Percentiles rank a stretch among this genome's conserved stretches.
These are phyloP conservation scores for Machimus atricapillus DNA, from an alignment of 2,888 invertebrate species.

Conservation along the genomic window DNA sequence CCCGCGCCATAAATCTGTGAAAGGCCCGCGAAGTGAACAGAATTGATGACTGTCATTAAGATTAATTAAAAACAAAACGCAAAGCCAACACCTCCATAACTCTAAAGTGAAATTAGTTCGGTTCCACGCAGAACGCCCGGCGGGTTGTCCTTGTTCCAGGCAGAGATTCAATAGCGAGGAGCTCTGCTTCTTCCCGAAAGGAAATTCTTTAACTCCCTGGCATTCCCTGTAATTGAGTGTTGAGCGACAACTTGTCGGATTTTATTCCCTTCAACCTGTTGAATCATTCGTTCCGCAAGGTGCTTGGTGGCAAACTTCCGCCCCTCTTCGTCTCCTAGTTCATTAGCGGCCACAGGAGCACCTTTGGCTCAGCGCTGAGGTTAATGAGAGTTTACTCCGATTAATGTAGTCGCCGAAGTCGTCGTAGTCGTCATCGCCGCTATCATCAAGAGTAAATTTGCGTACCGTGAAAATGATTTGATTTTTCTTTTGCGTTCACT, in stretches of 20 bases:
- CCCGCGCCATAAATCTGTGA: neutral
- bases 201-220: conserved; percentile 14
- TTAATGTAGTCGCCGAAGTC: neutral
- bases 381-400: conserved; percentile 30
- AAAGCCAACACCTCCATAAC: neutral
- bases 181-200: neutral
- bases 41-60: neutral
- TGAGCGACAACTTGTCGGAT: conserved; percentile 35
- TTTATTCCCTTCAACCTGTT: conserved; percentile 36
- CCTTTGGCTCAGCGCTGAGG: neutral
- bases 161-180: neutral
- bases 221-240: conserved; percentile 23
- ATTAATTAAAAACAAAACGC: conserved; percentile 17
- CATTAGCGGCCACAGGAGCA: conserved; percentile 9
- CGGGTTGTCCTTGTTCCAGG: neutral
- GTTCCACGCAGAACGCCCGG: neutral
- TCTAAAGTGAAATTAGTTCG: neutral
- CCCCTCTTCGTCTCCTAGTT: neutral
- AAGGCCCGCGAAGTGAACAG: neutral
- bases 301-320: neutral
- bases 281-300: conserved; percentile 3
- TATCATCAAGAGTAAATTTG: neutral
- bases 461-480: neutral
- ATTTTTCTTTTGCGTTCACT: neutral
- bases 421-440: neutral